phyloP scores from a whole-genome alignment of 1,140 invertebrate genomes.

The Lordiphosa collinella region DNA sequence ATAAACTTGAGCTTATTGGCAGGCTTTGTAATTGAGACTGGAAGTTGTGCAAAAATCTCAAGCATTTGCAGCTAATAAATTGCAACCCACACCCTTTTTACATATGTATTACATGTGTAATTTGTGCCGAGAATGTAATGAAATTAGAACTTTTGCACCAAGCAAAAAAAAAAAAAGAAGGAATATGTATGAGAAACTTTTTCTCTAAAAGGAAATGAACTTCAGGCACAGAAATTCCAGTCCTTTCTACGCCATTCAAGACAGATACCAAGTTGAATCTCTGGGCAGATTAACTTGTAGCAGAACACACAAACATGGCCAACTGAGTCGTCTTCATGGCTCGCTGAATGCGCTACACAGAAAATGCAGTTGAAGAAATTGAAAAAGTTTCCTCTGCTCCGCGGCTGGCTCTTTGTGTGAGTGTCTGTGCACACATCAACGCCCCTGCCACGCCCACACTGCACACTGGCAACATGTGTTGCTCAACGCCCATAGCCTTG shows the following conservation, averaged over 20 bases:
- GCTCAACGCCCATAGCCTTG: constrained; percentile 41
- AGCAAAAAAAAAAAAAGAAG: constrained; percentile 19
- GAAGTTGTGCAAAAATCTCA: background rate
- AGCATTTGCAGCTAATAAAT: constrained; percentile 62
- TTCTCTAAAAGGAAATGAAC: constrained; percentile 56
- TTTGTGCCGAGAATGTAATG: constrained; percentile 60
- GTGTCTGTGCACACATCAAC: constrained; percentile 27
- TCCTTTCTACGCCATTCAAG: constrained; percentile 12
- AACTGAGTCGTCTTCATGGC: background rate
- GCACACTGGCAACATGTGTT: constrained; percentile 61
- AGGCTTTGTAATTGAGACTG: constrained; percentile 55
- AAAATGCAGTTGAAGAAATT: constrained; percentile 73
- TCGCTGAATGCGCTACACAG: constrained; percentile 1
- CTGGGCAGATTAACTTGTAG: constrained; percentile 71
- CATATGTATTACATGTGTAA: constrained; percentile 77
- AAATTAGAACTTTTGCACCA: constrained; percentile 65
- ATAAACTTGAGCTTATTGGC: constrained; percentile 71
- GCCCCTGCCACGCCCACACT: constrained; percentile 36
- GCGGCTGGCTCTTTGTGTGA: constrained; percentile 3
- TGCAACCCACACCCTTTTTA: constrained; percentile 25
- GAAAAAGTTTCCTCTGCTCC: constrained; percentile 54
- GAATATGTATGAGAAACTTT: constrained; percentile 12
- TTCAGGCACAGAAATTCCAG: constrained; percentile 12
- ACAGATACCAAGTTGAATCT: constrained; percentile 66
- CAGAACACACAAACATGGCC: constrained; percentile 42